These are phyloP conservation scores for Sialis fuliginosa DNA, from an alignment of 2,888 invertebrate genomes.

Conservation along the genomic window DNA sequence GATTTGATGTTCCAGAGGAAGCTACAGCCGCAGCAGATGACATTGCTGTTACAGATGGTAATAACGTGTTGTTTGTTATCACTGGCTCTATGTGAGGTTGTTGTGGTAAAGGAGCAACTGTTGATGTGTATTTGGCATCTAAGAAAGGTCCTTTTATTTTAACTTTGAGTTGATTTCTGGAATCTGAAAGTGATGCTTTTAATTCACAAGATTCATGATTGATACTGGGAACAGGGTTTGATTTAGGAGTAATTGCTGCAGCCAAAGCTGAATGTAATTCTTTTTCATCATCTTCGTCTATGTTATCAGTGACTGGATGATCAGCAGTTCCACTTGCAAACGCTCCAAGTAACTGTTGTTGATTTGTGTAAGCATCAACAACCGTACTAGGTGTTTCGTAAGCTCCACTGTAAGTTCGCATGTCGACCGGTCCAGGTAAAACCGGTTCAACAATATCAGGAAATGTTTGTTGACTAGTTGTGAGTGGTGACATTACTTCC, in stretches of 20 bases:
- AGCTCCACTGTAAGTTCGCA: constrained; percentile 63
- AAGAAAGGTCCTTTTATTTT: constrained; percentile 81
- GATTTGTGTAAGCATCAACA: constrained; percentile 40
- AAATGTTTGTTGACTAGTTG: constrained; percentile 25
- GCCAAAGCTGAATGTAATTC: constrained; percentile 51
- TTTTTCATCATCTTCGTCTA: constrained; percentile 65
- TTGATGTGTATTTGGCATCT: constrained; percentile 53
- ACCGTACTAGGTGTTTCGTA: constrained; percentile 38
- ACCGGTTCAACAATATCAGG: constrained; percentile 49
- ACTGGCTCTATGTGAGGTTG: constrained; percentile 28
- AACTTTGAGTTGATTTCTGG: constrained; percentile 71
- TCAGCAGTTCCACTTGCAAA: constrained; percentile 53
- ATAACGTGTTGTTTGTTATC: constrained; percentile 23
- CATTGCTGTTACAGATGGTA: constrained; percentile 27
- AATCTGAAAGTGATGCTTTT: constrained; percentile 61
- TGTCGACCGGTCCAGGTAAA: constrained; percentile 74
- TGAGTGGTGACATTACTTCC: constrained; percentile 12
- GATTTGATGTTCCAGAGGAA: constrained; percentile 49
- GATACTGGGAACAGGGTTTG: constrained; percentile 27
- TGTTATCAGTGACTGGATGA: constrained; percentile 45
- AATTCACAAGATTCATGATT: constrained; percentile 32
- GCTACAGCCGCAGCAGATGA: constrained; percentile 27
- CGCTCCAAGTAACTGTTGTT: constrained; percentile 34
- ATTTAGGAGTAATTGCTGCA: constrained; percentile 32
- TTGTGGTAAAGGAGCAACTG: constrained; percentile 36